phyloP scores from a whole-genome alignment of 1,140 invertebrate species.

The Myzus persicae region DNA sequence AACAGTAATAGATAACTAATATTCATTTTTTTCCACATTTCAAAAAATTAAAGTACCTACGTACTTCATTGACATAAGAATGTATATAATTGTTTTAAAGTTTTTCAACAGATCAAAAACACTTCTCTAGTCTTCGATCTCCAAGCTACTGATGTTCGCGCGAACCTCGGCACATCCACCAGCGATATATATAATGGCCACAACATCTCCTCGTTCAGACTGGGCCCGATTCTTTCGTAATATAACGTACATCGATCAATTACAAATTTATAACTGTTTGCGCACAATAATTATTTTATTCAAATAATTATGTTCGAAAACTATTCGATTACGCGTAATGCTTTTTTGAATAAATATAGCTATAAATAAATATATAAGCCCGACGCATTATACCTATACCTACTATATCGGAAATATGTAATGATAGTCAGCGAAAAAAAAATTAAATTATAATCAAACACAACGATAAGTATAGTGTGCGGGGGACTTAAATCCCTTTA shows the following conservation, averaged over 20 bases:
- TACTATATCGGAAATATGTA: not conserved
- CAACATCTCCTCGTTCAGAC: not conserved
- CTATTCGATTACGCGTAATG: not conserved
- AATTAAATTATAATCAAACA: not conserved
- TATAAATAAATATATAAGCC: not conserved
- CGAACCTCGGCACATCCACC: not conserved
- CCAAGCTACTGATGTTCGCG: slow-evolving; percentile 21
- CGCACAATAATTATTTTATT: not conserved
- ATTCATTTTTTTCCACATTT: not conserved
- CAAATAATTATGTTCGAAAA: not conserved
- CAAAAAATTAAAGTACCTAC: not conserved
- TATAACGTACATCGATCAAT: not conserved
- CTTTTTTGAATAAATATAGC: not conserved
- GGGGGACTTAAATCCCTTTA: not conserved
- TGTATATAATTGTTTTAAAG: too few relatives aligned
- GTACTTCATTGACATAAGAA: not conserved
- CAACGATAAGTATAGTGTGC: not conserved
- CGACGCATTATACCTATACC: not conserved
- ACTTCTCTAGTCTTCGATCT: not conserved
- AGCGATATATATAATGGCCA: too few relatives aligned
- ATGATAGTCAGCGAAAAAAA: not conserved
- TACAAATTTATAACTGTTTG: not conserved
- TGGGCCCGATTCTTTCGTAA: not conserved
- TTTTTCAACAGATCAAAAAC: not conserved
- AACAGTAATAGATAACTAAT: not conserved